A percentile compares a stretch with the other conserved stretches of the same genome.
Conservation (phyloP, 2,888 invertebrate species). For the Lymantria monacha region DNA sequence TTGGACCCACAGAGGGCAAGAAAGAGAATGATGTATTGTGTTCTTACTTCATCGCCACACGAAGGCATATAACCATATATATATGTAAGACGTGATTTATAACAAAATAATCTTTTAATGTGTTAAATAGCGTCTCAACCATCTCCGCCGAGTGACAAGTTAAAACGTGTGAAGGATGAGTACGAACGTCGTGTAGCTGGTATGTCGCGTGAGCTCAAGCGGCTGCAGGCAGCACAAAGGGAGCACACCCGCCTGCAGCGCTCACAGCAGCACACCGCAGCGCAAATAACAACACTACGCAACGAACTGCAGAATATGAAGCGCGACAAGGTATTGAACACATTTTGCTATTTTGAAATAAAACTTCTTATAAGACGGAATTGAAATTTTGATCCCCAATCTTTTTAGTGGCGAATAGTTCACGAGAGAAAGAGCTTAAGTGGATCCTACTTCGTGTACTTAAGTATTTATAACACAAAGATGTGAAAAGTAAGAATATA, state of each 20-base stretch:
- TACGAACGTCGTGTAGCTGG: conserved; percentile 92
- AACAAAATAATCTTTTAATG: not conserved
- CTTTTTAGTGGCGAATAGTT: too few species aligned
- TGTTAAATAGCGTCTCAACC: conserved; percentile 65
- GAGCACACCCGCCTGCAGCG: conserved; percentile 93
- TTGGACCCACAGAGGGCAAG: too few species aligned
- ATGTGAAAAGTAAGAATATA: too few species aligned
- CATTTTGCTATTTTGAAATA: not conserved
- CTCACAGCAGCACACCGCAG: conserved; percentile 94
- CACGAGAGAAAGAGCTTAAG: too few species aligned
- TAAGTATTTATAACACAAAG: too few species aligned
- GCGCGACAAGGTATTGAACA: conserved; percentile 86
- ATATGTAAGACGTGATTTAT: too few species aligned
- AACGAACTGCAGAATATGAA: conserved; percentile 92
- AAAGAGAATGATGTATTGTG: too few species aligned
- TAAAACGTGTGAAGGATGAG: conserved; percentile 92
- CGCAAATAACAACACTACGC: conserved; percentile 91
- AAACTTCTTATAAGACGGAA: not conserved
- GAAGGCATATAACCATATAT: too few species aligned
- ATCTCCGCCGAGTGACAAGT: conserved; percentile 85
- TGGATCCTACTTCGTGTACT: too few species aligned
- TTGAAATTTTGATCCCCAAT: too few species aligned
- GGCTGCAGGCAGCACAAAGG: conserved; percentile 92
- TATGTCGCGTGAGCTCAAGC: conserved; percentile 90
- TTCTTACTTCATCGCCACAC: too few species aligned